Percentiles rank a stretch among this genome's conserved stretches.
phyloP scores from a whole-genome alignment of 2,888 invertebrate species.

The Temnothorax rugatulus region DNA sequence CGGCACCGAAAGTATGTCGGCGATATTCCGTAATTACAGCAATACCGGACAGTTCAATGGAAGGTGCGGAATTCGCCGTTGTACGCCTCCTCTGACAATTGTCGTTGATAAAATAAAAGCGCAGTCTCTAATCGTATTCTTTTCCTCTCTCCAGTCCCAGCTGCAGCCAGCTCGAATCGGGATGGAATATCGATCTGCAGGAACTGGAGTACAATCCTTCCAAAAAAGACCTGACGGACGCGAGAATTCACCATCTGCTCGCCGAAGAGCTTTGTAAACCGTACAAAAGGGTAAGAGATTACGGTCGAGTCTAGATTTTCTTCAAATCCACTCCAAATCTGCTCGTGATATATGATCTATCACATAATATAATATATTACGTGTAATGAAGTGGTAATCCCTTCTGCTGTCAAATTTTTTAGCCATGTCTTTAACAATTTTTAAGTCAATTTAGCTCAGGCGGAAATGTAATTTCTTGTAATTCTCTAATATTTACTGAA shows the following conservation, averaged over 20 bases:
- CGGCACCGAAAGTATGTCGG: conserved; percentile 96
- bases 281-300: conserved; percentile 91
- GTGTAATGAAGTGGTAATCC: neutral
- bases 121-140: conserved; percentile 71
- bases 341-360: neutral
- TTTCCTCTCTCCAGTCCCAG: conserved; percentile 89
- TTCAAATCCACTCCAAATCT: neutral
- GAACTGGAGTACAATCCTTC: conserved; percentile 97
- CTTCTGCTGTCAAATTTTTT: neutral
- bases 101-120: conserved; percentile 69
- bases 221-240: conserved; percentile 96
- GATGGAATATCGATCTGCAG: conserved; percentile 97
- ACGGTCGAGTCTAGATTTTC: neutral
- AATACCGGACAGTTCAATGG: conserved; percentile 92
- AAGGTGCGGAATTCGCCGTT: conserved; percentile 88
- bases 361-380: neutral
- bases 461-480: neutral
- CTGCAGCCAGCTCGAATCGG: conserved; percentile 94
- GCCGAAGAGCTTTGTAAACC: conserved; percentile 96
- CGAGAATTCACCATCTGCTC: conserved; percentile 96
- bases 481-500: neutral
- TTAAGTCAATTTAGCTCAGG: neutral
- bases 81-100: conserved; percentile 33
- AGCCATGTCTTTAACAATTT: neutral
- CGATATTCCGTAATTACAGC: conserved; percentile 96